These are phyloP conservation scores for Callyntrura sp. DNA, from an alignment of 2,888 invertebrate genomes.

Conservation along the genomic window DNA sequence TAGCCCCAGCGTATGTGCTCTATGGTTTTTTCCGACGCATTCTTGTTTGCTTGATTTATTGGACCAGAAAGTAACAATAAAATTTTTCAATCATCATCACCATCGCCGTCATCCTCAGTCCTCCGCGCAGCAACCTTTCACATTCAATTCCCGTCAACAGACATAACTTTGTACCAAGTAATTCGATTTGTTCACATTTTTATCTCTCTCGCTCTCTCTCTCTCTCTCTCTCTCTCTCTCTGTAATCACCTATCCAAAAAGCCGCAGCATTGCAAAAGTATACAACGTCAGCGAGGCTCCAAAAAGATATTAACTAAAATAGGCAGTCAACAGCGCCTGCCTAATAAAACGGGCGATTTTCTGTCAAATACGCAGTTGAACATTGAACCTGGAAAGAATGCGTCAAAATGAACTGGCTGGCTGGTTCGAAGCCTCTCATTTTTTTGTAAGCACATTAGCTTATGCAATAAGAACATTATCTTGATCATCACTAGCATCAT, in stretches of 20 bases:
- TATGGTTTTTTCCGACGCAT: slow-evolving; percentile 42
- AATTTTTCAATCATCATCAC: slow-evolving; percentile 8
- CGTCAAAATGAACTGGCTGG: slow-evolving; percentile 6
- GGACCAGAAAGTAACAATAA: slow-evolving; percentile 30
- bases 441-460: not conserved
- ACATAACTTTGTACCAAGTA: not conserved
- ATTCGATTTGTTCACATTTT: slow-evolving; percentile 1
- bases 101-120: not conserved
- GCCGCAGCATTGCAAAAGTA: not conserved
- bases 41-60: slow-evolving; percentile 64
- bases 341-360: slow-evolving; percentile 46
- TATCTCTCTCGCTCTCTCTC: slow-evolving; percentile 14
- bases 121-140: not conserved
- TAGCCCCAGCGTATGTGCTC: not conserved
- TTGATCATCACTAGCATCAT: not conserved
- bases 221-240: too few relatives aligned
- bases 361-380: slow-evolving; percentile 59
- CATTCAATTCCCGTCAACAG: slow-evolving; percentile 13
- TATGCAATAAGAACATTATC: slow-evolving; percentile 16
- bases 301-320: slow-evolving; percentile 6
- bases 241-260: not conserved
- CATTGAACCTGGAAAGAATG: slow-evolving; percentile 41
- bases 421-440: too few relatives aligned
- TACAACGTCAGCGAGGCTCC: slow-evolving; percentile 50
- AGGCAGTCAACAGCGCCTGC: too few relatives aligned